These are phyloP conservation scores for Entosphenus tridentatus DNA, from an alignment of 2,113 vertebrate genomes.

Conservation along the genomic window DNA sequence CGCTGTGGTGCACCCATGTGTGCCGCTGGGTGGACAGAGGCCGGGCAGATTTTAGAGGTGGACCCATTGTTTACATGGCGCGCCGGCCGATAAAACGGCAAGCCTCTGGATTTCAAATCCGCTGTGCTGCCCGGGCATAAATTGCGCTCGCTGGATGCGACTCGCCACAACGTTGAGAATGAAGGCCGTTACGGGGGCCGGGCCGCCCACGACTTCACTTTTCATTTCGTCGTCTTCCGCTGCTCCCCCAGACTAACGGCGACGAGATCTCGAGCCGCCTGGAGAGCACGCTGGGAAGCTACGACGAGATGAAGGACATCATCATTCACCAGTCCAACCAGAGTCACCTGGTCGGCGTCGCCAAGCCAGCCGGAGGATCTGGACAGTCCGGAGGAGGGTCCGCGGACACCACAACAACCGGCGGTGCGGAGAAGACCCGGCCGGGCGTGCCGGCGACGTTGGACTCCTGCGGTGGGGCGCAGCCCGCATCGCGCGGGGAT, in stretches of 20 bases:
- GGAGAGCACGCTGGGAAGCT: slow-evolving; percentile 68
- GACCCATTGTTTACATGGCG: neutral
- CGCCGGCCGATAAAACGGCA: neutral
- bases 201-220: neutral
- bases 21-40: no score
- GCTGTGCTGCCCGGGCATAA: neutral
- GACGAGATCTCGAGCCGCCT: slow-evolving; percentile 70
- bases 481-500: no score
- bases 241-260: slow-evolving; percentile 36
- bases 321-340: slow-evolving; percentile 40
- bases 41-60: neutral
- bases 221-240: neutral
- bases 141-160: neutral
- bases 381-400: no score
- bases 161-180: neutral
- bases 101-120: no score
- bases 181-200: neutral
- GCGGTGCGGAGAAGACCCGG: no score
- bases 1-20: no score
- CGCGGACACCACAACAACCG: no score
- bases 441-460: no score
- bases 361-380: slow-evolving; percentile 9
- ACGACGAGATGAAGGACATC: slow-evolving; percentile 69
- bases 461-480: no score
- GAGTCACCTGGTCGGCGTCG: slow-evolving; percentile 39